Evolutionary conservation across 2,113 vertebrate genomes (phyloP), one percentile per base, ranked within the genome.

Genomic region (Hemiprocne comata): DNA sequence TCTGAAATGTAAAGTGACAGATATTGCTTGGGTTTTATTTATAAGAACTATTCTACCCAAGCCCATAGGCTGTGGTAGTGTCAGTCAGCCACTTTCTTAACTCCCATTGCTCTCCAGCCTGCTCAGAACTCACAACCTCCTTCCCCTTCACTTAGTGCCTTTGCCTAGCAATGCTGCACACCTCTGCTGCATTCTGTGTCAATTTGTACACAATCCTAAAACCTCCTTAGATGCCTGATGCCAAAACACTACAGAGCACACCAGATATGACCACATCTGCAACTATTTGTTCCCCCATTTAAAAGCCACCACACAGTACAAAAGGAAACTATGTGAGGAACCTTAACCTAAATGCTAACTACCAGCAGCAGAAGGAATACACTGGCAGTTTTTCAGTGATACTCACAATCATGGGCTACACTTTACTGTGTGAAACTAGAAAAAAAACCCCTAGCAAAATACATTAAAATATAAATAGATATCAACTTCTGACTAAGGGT

Each of bases 141-240:
- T 29, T 74, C 40, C 42, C 40, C 40, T 40, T 42, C 40, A 29
- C 54, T 20, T 10, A 19, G 2, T 4, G 7, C 58, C 48, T 61
- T 38, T 36, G 71, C 29, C 29, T 7, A 36, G 42, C 0, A 1
- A 57, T 28, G 73, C 48, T 58, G n/a, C 57, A 25, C 0, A 2
- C 3, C 24, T 24, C 54, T 25, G 11, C 31, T 31, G 21, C 5
- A 0, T 34, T 77, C 60, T 24, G 19, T 23, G 9, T 44, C 71
- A 25, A 25, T 25, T 34, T 78, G 9, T 17, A 64, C 18, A 34
- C 24, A 54, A 24, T 23, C 40, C 42, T 42, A 53, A 48, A 67
- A 28, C 7, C 42, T 80, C 23, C 36, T 64, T 54, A 21, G 11
- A 38, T 2, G 11, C 23, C 8, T 11, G 17, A 67, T 21, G 26